phyloP scores from a whole-genome alignment of 2,113 vertebrate species.

The Perognathus longimembris region DNA sequence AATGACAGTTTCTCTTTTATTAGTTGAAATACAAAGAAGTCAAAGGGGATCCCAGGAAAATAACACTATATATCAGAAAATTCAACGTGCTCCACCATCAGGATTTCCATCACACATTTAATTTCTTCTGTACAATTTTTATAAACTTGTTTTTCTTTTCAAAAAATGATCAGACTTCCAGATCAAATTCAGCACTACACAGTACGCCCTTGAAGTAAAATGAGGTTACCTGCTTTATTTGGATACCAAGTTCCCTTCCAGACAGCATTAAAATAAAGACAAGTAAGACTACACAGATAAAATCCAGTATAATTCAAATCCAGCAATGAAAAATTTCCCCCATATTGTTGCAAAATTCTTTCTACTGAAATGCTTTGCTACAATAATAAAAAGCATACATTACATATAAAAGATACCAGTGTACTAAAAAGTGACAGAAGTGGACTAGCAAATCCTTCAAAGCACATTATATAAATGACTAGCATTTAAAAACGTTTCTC shows the following conservation, averaged over 20 bases:
- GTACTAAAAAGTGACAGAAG: slow-evolving; percentile 92
- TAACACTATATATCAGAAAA: slow-evolving; percentile 87
- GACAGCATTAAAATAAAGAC: slow-evolving; percentile 90
- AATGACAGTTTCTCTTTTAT: slow-evolving; percentile 81
- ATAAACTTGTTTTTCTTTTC: slow-evolving; percentile 81
- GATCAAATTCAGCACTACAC: slow-evolving; percentile 85
- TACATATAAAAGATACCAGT: slow-evolving; percentile 96
- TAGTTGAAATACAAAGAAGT: slow-evolving; percentile 86
- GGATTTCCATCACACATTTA: slow-evolving; percentile 82
- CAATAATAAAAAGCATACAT: slow-evolving; percentile 96
- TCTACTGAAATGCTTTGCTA: slow-evolving; percentile 95
- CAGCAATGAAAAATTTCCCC: slow-evolving; percentile 93
- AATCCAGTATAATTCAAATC: slow-evolving; percentile 92
- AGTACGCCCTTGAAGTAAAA: slow-evolving; percentile 87
- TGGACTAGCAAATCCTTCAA: slow-evolving; percentile 91
- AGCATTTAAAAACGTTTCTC: slow-evolving; percentile 91
- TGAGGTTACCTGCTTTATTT: slow-evolving; percentile 89
- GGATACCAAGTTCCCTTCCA: slow-evolving; percentile 88
- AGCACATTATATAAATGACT: slow-evolving; percentile 92
- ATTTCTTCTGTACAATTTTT: slow-evolving; percentile 86
- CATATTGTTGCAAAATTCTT: slow-evolving; percentile 92
- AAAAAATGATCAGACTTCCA: slow-evolving; percentile 82
- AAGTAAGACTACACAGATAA: slow-evolving; percentile 87
- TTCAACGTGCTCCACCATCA: slow-evolving; percentile 83
- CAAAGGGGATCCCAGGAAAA: slow-evolving; percentile 84